These are phyloP conservation scores for Botia almorhae DNA, from an alignment of 2,797 vertebrate species.

Conservation along the genomic window DNA sequence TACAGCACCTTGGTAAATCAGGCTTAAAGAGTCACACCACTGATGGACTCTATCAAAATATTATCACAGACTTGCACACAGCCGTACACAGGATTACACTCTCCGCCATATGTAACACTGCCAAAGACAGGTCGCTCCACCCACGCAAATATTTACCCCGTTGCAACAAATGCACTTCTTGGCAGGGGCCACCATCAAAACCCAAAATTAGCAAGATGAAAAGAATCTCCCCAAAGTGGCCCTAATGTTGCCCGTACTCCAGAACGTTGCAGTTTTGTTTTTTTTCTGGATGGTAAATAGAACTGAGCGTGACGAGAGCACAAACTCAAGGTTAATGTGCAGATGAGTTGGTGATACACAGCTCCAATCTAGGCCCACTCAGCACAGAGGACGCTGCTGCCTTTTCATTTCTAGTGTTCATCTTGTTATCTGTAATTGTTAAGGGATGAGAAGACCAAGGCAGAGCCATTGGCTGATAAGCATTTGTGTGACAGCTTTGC, in stretches of 20 bases:
- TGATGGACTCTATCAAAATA: conserved; percentile 76
- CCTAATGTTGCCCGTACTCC: neutral
- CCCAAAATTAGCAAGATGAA: conserved; percentile 24
- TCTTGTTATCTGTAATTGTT: conserved; percentile 79
- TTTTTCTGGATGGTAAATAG: neutral
- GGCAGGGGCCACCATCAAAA: conserved; percentile 7
- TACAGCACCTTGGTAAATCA: conserved; percentile 69
- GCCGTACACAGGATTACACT: conserved; percentile 67
- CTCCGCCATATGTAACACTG: conserved; percentile 65
- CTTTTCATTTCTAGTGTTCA: conserved; percentile 76
- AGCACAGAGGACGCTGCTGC: conserved; percentile 64
- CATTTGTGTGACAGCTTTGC: conserved; percentile 58
- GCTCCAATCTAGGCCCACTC: conserved; percentile 51
- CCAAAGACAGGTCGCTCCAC: conserved; percentile 69
- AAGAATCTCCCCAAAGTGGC: conserved; percentile 3
- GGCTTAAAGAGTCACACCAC: conserved; percentile 65
- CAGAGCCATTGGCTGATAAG: conserved; percentile 61
- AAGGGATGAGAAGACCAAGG: conserved; percentile 61
- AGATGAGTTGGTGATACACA: conserved; percentile 65
- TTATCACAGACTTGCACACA: conserved; percentile 72
- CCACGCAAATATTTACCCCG: conserved; percentile 65
- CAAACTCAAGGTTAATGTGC: conserved; percentile 70
- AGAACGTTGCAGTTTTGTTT: neutral
- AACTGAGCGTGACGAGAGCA: conserved; percentile 28
- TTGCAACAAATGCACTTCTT: conserved; percentile 12